Percentiles rank a stretch among this genome's conserved stretches.
phyloP scores from a whole-genome alignment of 1,140 invertebrate genomes.

The Trissolcus basalis region DNA sequence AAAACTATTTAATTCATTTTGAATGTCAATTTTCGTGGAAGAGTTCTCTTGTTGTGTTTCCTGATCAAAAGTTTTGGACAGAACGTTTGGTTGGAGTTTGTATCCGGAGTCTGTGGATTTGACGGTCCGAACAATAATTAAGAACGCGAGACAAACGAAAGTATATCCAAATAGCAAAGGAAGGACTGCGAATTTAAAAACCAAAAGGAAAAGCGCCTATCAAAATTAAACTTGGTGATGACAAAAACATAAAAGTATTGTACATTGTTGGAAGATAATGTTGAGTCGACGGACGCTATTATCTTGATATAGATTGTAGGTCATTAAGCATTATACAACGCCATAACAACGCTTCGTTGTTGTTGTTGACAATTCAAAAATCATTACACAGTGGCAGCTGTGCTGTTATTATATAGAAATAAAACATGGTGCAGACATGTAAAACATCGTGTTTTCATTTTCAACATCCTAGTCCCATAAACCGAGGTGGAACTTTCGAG shows the following conservation, averaged over 20 bases:
- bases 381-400: conserved; percentile 52
- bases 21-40: background rate
- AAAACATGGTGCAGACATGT: conserved; percentile 51
- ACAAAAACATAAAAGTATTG: conserved; percentile 25
- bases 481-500: background rate
- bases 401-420: conserved; percentile 62
- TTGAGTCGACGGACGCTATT: conserved; percentile 29
- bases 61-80: too few relatives aligned
- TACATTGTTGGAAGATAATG: conserved; percentile 48
- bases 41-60: background rate
- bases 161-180: background rate
- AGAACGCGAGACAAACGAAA: too few relatives aligned
- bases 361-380: conserved; percentile 52
- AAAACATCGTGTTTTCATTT: conserved; percentile 25
- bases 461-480: background rate
- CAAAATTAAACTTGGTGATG: conserved; percentile 14
- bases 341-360: conserved; percentile 61
- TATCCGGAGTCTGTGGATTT: too few relatives aligned
- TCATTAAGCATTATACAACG: conserved; percentile 56
- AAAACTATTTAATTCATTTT: conserved; percentile 11
- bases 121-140: too few relatives aligned
- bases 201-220: conserved; percentile 17
- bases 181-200: background rate
- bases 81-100: too few relatives aligned
- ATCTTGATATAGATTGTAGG: conserved; percentile 43